Evolutionary conservation across 1,140 invertebrate species (phyloP), one percentile per base, ranked within the genome.

Genomic region (Portunus trituberculatus): DNA sequence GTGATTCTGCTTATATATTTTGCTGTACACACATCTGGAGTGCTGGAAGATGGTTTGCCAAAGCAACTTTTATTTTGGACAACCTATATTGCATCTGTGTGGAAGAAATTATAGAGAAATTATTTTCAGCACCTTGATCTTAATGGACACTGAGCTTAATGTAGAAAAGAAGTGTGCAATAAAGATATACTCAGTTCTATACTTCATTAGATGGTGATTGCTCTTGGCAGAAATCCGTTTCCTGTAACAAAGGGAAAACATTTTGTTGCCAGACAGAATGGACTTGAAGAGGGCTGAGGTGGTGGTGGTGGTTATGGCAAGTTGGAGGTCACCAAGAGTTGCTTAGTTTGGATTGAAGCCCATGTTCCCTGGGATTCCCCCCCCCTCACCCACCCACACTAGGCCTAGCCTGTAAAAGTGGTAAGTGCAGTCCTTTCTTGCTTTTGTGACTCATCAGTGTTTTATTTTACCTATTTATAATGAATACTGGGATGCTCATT

Each of bases 131-230:
- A 92, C 94, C 52, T 88, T 95, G 90, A 92, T 92, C 84, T 67
- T 92, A 87, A 92, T 92, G 87, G 94, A 95, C 94, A 95, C 90
- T 39, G 59, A 94, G 89, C 91, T 95, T 92, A 92, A 92, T 95
- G 90, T 95, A 88, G 90, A 95, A 95, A 88, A 82, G 87, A 94
- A 91, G 87, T 92, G 94, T 95, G 94, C 94, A 95, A 95, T 95
- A 95, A 92, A 92, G 87, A 94, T 94, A 94, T 94, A 94, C 91
- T 92, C 91, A 46, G 83, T 86, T 92, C 94, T 88, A 87, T 92
- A 67, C 84, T 90, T 91, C 28, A 87, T 76, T 90, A 76, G 86
- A 67, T 82, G 88, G 67, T 94, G 59, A 83, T 94, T 83, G 31
- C 86, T 94, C 87, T 88, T 39, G 83, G 93, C 29, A 32, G 59